A percentile compares a stretch with the other conserved stretches of the same genome.
These are phyloP conservation scores for Eueremaeus valkanovi DNA, from an alignment of 2,888 invertebrate genomes.

Conservation along the genomic window DNA sequence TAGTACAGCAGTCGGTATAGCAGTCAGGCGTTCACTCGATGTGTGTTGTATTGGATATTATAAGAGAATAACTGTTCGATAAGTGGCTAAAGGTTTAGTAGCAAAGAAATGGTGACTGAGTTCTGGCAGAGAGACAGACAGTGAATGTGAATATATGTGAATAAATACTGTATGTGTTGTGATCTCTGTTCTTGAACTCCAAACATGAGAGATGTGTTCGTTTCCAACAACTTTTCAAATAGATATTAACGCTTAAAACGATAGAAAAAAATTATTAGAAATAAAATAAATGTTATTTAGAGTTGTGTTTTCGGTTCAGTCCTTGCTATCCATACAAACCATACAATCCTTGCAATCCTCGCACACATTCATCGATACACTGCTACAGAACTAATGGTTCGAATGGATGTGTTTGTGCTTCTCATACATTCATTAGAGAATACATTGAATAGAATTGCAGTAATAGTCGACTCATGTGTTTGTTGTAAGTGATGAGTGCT, in stretches of 20 bases:
- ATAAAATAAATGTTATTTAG: neutral
- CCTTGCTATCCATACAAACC: no score
- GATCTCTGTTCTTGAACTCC: neutral
- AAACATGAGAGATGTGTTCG: neutral
- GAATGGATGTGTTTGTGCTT: slow-evolving; percentile 18
- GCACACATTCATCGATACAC: neutral
- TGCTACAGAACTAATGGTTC: neutral
- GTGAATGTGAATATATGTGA: slow-evolving; percentile 8
- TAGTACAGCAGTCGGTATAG: neutral
- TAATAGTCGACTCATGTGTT: slow-evolving; percentile 22
- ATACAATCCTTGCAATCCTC: no score
- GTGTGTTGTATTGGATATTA: neutral
- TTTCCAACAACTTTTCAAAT: neutral
- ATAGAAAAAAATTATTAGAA: neutral
- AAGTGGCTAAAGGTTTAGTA: slow-evolving; percentile 6
- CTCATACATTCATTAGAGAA: neutral
- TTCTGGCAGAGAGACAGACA: slow-evolving; percentile 24
- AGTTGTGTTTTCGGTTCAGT: neutral
- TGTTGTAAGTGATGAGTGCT: slow-evolving; percentile 17
- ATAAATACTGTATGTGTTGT: neutral
- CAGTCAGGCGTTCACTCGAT: slow-evolving; percentile 8
- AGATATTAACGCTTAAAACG: neutral
- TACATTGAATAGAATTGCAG: slow-evolving; percentile 12
- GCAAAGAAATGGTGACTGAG: slow-evolving; percentile 22
- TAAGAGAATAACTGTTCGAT: slow-evolving; percentile 24